A percentile compares a stretch with the other conserved stretches of the same genome.
Conservation (phyloP, 2,888 invertebrate genomes). For the Macrophya annulata region DNA sequence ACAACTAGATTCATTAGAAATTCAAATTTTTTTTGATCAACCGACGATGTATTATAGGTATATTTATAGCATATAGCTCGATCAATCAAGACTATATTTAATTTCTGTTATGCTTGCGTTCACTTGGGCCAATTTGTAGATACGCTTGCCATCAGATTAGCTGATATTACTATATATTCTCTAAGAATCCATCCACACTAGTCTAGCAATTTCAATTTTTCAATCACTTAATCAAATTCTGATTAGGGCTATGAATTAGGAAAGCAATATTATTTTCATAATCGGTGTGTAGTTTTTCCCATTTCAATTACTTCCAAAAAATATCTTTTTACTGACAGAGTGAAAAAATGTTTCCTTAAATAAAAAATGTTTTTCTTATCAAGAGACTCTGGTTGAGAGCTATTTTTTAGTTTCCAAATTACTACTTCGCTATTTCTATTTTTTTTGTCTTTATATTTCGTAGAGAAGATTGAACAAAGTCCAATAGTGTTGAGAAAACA, state of each 20-base stretch:
- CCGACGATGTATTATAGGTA: neutral
- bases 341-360: too few species aligned
- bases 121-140: conserved; percentile 31
- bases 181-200: conserved; percentile 51
- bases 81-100: neutral
- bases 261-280: neutral
- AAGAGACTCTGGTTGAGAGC: neutral
- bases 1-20: neutral
- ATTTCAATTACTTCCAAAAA: neutral
- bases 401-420: neutral
- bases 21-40: neutral
- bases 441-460: neutral
- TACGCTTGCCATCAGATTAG: conserved; percentile 53
- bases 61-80: conserved; percentile 1
- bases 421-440: too few species aligned
- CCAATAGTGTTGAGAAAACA: neutral
- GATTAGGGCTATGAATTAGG: conserved; percentile 48
- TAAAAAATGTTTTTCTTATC: neutral
- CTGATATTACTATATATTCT: conserved; percentile 35
- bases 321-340: neutral
- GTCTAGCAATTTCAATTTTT: conserved; percentile 40
- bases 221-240: conserved; percentile 42
- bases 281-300: neutral
- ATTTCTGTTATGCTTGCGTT: conserved; percentile 33
- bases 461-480: neutral